Conservation (phyloP, 1,140 invertebrate genomes). For the Drosophila serrata region DNA sequence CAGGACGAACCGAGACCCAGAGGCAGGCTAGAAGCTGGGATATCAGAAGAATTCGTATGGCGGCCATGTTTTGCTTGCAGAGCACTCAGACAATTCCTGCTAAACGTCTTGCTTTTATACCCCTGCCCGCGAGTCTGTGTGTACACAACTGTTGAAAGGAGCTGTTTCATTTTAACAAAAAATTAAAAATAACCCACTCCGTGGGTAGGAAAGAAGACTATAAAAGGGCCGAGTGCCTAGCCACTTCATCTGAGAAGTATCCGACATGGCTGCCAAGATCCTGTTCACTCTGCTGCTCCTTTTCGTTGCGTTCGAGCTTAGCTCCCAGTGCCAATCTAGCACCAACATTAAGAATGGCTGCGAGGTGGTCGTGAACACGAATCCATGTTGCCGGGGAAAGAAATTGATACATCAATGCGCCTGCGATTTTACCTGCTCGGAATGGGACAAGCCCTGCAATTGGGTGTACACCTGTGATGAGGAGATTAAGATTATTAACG, state of each 20-base stretch:
- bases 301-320: neutral
- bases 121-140: constrained; percentile 9
- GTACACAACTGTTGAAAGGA: constrained; percentile 32
- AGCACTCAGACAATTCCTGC: neutral
- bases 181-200: constrained; percentile 28
- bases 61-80: constrained; percentile 14
- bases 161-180: constrained; percentile 4
- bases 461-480: constrained; percentile 30
- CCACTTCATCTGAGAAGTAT: constrained; percentile 11
- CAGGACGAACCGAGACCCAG: neutral
- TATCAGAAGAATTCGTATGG: constrained; percentile 11
- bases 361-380: neutral
- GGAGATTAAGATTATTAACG: constrained; percentile 25
- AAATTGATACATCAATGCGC: constrained; percentile 20
- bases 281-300: constrained; percentile 26
- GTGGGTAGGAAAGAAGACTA: neutral
- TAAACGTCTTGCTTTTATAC: constrained; percentile 27
- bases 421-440: constrained; percentile 50
- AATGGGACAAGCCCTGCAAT: constrained; percentile 50
- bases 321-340: neutral
- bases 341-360: constrained; percentile 3
- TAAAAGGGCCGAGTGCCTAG: constrained; percentile 6
- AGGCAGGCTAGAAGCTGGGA: constrained; percentile 1
- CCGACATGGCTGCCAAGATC: constrained; percentile 26
- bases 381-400: neutral